These are phyloP conservation scores for Hemistola chrysoprasaria DNA, from an alignment of 2,888 invertebrate genomes.

Conservation along the genomic window DNA sequence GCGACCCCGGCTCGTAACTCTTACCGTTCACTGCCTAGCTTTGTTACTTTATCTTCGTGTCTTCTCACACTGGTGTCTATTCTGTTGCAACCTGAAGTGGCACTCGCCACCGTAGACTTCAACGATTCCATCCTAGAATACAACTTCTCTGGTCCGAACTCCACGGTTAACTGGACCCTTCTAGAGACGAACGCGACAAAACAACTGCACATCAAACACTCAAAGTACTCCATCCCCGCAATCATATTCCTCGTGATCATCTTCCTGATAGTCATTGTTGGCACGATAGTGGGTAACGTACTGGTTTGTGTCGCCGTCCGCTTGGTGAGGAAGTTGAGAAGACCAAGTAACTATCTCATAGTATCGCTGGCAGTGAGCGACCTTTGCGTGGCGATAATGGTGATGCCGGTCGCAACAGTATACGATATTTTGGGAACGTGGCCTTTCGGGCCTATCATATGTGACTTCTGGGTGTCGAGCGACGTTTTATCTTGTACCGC, in stretches of 20 bases:
- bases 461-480: constrained; percentile 98
- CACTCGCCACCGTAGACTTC: constrained; percentile 53
- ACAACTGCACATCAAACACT: constrained; percentile 60
- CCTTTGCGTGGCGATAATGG: constrained; percentile 96
- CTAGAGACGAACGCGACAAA: constrained; percentile 57
- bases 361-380: constrained; percentile 98
- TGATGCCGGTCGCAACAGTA: constrained; percentile 98
- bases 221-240: constrained; percentile 66
- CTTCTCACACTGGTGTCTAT: constrained; percentile 72
- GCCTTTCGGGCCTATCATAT: constrained; percentile 95
- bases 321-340: constrained; percentile 94
- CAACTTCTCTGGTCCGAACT: constrained; percentile 53
- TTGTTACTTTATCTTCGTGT: constrained; percentile 80
- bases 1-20: constrained; percentile 73
- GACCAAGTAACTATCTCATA: constrained; percentile 94
- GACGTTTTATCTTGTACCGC: constrained; percentile 99
- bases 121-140: constrained; percentile 47
- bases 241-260: constrained; percentile 88
- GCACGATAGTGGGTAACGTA: constrained; percentile 93
- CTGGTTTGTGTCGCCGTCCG: constrained; percentile 97
- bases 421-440: constrained; percentile 96
- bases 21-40: constrained; percentile 77
- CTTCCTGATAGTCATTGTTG: constrained; percentile 88
- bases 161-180: constrained; percentile 61
- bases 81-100: constrained; percentile 53